A percentile compares a stretch with the other conserved stretches of the same genome.
These are phyloP conservation scores for Synanthedon formicaeformis DNA, from an alignment of 2,888 invertebrate species.

Conservation along the genomic window DNA sequence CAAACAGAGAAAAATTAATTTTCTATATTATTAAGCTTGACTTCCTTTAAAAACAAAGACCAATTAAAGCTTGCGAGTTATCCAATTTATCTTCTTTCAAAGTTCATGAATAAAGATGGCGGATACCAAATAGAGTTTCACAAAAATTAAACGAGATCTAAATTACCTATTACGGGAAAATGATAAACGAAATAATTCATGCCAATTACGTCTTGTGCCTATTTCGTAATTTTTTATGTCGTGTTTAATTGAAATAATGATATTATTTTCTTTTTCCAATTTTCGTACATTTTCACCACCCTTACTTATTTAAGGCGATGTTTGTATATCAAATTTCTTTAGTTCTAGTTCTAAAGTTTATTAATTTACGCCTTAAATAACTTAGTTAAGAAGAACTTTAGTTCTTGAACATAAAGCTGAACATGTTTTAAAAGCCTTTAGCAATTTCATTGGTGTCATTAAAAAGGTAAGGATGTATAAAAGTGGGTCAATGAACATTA, in stretches of 20 bases:
- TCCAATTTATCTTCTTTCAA: constrained; percentile 6
- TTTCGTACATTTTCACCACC: too few species aligned
- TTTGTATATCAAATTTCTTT: too few species aligned
- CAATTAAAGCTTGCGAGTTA: constrained; percentile 5
- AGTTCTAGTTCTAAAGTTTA: too few species aligned
- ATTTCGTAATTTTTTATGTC: constrained; percentile 1
- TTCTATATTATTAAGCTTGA: constrained; percentile 3
- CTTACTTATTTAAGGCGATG: too few species aligned
- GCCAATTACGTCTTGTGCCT: constrained; percentile 4
- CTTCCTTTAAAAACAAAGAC: constrained; percentile 4
- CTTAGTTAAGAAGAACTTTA: too few species aligned
- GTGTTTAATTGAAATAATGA: neutral
- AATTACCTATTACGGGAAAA: neutral
- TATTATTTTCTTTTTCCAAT: neutral
- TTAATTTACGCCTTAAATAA: too few species aligned
- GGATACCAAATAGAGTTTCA: constrained; percentile 2
- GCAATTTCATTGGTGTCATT: constrained; percentile 5
- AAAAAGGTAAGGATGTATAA: constrained; percentile 3
- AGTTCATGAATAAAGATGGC: constrained; percentile 7
- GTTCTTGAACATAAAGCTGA: too few species aligned
- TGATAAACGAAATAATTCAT: neutral
- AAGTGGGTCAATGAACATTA: neutral
- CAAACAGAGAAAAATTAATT: too few species aligned
- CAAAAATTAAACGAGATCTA: neutral
- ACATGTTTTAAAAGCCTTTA: too few species aligned